Evolutionary conservation across 1,140 invertebrate species (phyloP).

Genomic region (Asbolus verrucosus): DNA sequence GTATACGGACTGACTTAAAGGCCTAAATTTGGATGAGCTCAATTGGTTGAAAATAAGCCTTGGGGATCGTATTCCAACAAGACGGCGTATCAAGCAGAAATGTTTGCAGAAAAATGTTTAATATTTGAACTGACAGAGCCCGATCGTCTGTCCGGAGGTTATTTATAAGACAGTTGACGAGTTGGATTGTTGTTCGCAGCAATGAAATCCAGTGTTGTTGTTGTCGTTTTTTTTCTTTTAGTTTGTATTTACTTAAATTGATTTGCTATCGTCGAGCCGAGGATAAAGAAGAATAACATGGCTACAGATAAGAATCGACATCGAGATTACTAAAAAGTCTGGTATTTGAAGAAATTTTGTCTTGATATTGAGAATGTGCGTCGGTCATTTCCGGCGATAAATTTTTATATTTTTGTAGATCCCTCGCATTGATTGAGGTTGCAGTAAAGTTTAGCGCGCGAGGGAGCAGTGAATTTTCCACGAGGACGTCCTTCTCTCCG

Average conservation of each 20-base stretch:
- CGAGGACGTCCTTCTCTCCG: neutral
- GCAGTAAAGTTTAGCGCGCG: too few relatives aligned
- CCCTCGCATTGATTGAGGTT: neutral
- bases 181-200: neutral
- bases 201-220: neutral
- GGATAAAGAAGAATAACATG: neutral
- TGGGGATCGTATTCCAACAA: too few relatives aligned
- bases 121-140: too few relatives aligned
- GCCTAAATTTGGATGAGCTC: too few relatives aligned
- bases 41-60: too few relatives aligned
- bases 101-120: too few relatives aligned
- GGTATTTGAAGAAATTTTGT: neutral
- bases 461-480: neutral
- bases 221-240: neutral
- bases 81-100: too few relatives aligned
- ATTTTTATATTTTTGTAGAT: constrained; percentile 7
- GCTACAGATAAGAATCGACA: neutral
- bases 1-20: too few relatives aligned
- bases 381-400: neutral
- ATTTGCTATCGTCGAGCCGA: neutral
- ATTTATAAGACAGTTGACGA: constrained; percentile 3
- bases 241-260: neutral
- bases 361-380: neutral
- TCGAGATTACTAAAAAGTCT: neutral
- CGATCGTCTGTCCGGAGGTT: too few relatives aligned